Base-by-base conservation (phyloP, 2,797 vertebrate genomes). In the Leuciscus waleckii region DNA sequence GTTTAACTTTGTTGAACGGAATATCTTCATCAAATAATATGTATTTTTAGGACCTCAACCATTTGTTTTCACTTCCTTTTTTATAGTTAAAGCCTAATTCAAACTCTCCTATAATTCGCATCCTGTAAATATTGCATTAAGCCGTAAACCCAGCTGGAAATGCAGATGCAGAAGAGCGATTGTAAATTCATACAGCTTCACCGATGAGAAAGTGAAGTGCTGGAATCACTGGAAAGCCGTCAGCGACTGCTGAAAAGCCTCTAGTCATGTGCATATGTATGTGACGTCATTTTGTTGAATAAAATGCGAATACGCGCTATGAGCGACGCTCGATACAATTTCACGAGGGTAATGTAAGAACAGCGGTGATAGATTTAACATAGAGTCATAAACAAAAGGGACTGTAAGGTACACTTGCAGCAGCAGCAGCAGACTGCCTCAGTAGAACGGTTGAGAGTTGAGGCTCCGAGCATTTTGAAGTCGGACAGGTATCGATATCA, bases 261-360 rank as follows among this genome's bases (percentile, higher is more conserved):
- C 23, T 79, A 80, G 89, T 92, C 90, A 90, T 86, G 90, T 91
- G 91, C 81, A 87, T 79, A 86, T 39, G 32, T 65, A 35, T 49
- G 85, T 92, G 91, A 92, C 92, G 92, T 92, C 90, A 92, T 86
- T 83, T 87, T 29, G 81, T 82, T 85, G 86, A 86, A 92, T 91
- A 92, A 90, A 92, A 88, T 56, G 89, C 89, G 83, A 90, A 87
- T 85, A 87, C 84, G 84, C 88, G 87, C 73, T 68, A 68, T 37
- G 82, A 86, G 70, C 85, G 81, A 81, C 87, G 83, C 87, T 75
- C 75, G 78, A 76, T 84, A 61, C 75, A 77, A 41, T 83, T 86
- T 76, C 49, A 83, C 85, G 75, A 65, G 56, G 68, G 75, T 85
- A 61, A 56, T 32, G 79, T 39, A 65, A 54, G 73, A 85, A 21